Evolutionary conservation across 1,140 invertebrate species (phyloP).

Genomic region (Antheraea pernyi): DNA sequence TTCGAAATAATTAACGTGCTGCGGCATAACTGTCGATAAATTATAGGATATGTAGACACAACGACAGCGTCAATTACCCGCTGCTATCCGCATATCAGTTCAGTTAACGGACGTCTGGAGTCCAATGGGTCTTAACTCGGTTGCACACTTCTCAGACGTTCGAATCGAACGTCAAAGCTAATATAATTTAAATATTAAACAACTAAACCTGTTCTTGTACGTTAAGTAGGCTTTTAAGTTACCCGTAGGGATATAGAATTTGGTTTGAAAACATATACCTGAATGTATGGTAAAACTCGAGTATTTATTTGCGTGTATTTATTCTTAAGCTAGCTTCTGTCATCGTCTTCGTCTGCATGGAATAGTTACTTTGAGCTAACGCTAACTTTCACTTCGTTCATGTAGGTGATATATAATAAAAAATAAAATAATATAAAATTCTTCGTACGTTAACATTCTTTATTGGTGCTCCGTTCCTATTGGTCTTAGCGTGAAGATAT

Average conservation of each 20-base stretch:
- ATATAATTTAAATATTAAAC: constrained; percentile 25
- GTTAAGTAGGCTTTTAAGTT: constrained; percentile 24
- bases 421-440: too few species aligned
- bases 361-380: background rate
- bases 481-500: too few species aligned
- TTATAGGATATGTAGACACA: constrained; percentile 26
- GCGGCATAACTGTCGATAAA: constrained; percentile 38
- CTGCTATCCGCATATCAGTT: constrained; percentile 22
- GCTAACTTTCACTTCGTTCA: too few species aligned
- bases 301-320: too few species aligned
- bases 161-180: background rate
- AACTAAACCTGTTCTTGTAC: constrained; percentile 16
- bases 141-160: background rate
- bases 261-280: background rate
- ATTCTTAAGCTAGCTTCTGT: too few species aligned
- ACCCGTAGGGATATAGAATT: background rate
- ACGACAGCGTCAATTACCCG: constrained; percentile 31
- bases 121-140: constrained; percentile 10
- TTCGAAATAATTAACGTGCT: constrained; percentile 29
- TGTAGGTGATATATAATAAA: too few species aligned
- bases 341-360: too few species aligned
- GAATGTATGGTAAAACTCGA: too few species aligned
- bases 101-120: constrained; percentile 20
- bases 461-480: too few species aligned
- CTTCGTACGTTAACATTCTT: too few species aligned